These are phyloP conservation scores for Poeciliopsis turrubarensis DNA, from an alignment of 2,113 vertebrate species.

Conservation along the genomic window DNA sequence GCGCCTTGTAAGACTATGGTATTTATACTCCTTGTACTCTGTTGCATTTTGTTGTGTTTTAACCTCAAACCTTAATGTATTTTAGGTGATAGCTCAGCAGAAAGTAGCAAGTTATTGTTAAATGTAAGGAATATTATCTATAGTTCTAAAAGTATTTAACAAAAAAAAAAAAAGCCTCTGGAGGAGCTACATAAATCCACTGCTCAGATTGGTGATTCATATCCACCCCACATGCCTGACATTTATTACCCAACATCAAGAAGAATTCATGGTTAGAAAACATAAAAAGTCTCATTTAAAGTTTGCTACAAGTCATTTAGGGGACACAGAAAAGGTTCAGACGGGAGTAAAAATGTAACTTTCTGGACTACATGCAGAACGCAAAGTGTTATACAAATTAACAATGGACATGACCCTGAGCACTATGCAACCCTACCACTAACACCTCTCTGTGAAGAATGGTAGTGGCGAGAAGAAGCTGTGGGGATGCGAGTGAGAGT, in stretches of 20 bases:
- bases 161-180: not conserved
- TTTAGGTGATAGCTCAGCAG: not conserved
- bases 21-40: not conserved
- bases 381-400: too few species aligned
- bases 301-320: not conserved
- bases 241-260: not conserved
- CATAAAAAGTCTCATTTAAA: not conserved
- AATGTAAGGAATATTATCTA: not conserved
- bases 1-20: not conserved
- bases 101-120: not conserved
- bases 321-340: not conserved
- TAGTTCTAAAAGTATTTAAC: not conserved
- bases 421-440: not conserved
- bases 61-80: not conserved
- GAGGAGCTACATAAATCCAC: not conserved
- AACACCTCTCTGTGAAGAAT: not conserved
- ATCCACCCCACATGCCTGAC: not conserved
- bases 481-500: not conserved
- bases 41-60: not conserved
- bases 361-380: not conserved
- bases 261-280: not conserved
- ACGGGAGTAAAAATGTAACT: not conserved
- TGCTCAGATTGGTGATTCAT: not conserved
- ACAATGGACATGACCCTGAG: not conserved
- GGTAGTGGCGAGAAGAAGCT: not conserved